A percentile compares a stretch with the other conserved stretches of the same genome.
Evolutionary conservation across 2,888 invertebrate species (phyloP).

Genomic region (Drosophila gaucha): DNA sequence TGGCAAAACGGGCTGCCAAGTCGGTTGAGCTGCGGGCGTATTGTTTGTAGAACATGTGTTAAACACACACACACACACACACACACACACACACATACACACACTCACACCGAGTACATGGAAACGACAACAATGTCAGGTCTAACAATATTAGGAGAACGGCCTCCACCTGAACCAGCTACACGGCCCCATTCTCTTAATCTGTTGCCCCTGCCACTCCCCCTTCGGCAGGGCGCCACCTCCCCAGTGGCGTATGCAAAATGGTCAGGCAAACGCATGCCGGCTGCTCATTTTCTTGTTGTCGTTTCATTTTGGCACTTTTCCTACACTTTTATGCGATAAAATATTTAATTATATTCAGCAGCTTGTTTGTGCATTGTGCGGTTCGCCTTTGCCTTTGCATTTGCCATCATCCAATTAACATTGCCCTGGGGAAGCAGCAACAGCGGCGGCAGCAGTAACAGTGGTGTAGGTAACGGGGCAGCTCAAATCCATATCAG

Average conservation of each 20-base stretch:
- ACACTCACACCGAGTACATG: conserved; percentile 15
- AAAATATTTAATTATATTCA: conserved; percentile 81
- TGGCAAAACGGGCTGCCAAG: conserved; percentile 15
- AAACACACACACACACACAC: conserved; percentile 30
- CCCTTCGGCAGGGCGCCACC: not conserved
- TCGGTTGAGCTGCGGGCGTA: conserved; percentile 69
- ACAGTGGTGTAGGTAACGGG: not conserved
- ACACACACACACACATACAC: conserved; percentile 9
- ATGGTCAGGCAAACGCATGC: conserved; percentile 67
- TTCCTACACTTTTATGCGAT: conserved; percentile 75
- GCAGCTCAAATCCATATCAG: conserved; percentile 3
- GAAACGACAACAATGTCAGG: conserved; percentile 71
- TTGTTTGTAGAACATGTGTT: conserved; percentile 75
- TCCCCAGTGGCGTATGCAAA: conserved; percentile 19
- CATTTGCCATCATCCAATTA: conserved; percentile 50
- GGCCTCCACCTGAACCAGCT: conserved; percentile 53
- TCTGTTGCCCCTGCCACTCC: not conserved
- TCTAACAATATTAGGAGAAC: conserved; percentile 70
- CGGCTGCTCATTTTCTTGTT: conserved; percentile 73
- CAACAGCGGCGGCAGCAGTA: not conserved
- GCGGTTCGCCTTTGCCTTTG: conserved; percentile 44
- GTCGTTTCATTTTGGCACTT: conserved; percentile 76
- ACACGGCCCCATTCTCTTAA: conserved; percentile 13
- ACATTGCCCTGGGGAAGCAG: conserved; percentile 51
- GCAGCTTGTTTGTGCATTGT: conserved; percentile 76